phyloP scores from a whole-genome alignment of 2,888 invertebrate species.

The Idaea aversata region DNA sequence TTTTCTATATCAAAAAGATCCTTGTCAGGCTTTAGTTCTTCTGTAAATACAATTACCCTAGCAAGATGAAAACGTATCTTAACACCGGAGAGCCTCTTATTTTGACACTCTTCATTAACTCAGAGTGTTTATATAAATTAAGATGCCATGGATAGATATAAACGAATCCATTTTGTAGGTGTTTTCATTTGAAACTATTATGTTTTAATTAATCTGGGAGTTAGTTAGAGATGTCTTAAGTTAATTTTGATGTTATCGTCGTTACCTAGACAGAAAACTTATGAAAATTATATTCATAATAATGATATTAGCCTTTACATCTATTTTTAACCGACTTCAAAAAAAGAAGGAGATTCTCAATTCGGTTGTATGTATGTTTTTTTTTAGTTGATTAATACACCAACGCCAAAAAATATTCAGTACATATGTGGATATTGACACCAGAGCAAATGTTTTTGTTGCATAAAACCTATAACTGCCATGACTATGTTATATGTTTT shows the following conservation, averaged over 20 bases:
- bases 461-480: too few species aligned
- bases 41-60: slow-evolving; percentile 58
- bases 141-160: slow-evolving; percentile 47
- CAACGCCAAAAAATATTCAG: too few species aligned
- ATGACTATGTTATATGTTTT: too few species aligned
- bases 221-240: neutral
- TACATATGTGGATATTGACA: too few species aligned
- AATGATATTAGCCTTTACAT: too few species aligned
- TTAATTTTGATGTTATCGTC: neutral
- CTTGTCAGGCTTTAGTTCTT: slow-evolving; percentile 29
- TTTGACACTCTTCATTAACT: slow-evolving; percentile 66
- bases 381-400: too few species aligned
- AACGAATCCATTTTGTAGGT: slow-evolving; percentile 40
- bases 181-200: slow-evolving; percentile 30
- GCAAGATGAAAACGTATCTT: slow-evolving; percentile 53
- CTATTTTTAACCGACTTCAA: too few species aligned
- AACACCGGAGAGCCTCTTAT: slow-evolving; percentile 48
- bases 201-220: slow-evolving; percentile 41
- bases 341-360: too few species aligned
- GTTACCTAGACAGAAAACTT: too few species aligned
- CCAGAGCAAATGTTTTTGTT: too few species aligned
- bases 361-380: too few species aligned
- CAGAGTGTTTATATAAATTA: slow-evolving; percentile 73
- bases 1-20: neutral
- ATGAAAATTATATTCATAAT: too few species aligned